A percentile compares a stretch with the other conserved stretches of the same genome.
These are phyloP conservation scores for Colaptes auratus DNA, from an alignment of 2,113 vertebrate species.

Conservation along the genomic window DNA sequence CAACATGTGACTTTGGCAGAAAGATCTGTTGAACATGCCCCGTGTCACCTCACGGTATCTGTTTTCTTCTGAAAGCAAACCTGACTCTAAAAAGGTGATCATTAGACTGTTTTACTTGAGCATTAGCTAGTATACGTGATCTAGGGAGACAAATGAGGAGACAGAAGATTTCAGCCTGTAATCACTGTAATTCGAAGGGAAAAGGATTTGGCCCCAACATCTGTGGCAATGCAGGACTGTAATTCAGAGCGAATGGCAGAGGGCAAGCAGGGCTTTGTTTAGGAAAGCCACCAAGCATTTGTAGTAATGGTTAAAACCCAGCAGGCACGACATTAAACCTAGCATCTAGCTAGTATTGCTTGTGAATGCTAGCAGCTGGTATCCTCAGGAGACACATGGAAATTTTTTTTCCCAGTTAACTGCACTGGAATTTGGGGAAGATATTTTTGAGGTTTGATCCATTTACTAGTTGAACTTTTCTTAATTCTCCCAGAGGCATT, in stretches of 20 bases:
- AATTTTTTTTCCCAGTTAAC: not conserved
- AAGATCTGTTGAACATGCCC: not conserved
- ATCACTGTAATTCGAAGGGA: not conserved
- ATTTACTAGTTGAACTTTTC: not conserved
- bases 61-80: not conserved
- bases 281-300: slow-evolving; percentile 6
- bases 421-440: not conserved
- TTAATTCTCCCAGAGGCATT: not conserved
- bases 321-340: not conserved
- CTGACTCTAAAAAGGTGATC: not conserved
- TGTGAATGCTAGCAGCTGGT: not conserved
- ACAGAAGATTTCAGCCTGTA: not conserved
- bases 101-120: not conserved
- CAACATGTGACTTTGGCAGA: not conserved
- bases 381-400: not conserved
- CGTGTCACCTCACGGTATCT: not conserved
- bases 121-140: not conserved
- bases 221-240: not conserved
- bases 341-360: not conserved
- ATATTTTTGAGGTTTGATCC: not conserved
- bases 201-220: not conserved
- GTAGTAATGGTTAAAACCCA: not conserved
- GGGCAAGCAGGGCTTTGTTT: not conserved
- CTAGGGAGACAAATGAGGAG: not conserved
- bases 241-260: not conserved